phyloP scores from a whole-genome alignment of 2,113 vertebrate species.

The Pycnonotus jocosus region DNA sequence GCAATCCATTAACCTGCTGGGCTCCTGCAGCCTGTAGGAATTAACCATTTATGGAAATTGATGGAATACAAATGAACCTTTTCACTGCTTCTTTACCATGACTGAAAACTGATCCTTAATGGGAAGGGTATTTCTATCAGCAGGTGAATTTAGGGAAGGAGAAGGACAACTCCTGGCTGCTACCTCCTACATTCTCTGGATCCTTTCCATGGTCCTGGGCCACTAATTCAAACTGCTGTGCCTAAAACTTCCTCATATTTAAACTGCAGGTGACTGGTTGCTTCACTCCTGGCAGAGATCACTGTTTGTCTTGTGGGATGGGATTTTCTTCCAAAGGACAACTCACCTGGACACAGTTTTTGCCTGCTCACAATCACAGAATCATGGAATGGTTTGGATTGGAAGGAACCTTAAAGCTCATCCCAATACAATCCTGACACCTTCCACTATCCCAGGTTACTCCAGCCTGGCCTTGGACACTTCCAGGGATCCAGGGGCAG shows the following conservation, averaged over 20 bases:
- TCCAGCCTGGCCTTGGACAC: not conserved
- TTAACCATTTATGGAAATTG: not conserved
- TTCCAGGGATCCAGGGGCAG: not conserved
- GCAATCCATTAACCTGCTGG: conserved; percentile 27
- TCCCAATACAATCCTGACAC: not conserved
- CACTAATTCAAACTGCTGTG: not conserved
- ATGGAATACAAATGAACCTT: not conserved
- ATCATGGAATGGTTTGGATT: not conserved
- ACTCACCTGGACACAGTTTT: not conserved
- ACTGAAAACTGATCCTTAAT: not conserved
- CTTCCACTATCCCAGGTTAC: not conserved
- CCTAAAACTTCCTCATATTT: not conserved
- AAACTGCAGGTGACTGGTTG: not conserved
- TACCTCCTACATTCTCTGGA: not conserved
- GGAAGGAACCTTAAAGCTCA: not conserved
- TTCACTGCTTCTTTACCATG: not conserved
- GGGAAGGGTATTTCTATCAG: not conserved
- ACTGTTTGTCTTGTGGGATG: not conserved
- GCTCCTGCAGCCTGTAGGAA: not conserved
- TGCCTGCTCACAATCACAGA: not conserved
- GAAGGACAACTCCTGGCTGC: not conserved
- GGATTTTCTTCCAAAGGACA: not conserved
- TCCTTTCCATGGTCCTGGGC: not conserved
- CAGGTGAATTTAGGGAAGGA: not conserved
- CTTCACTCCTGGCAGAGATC: not conserved